A percentile compares a stretch with the other conserved stretches of the same genome.
phyloP scores from a whole-genome alignment of 2,113 vertebrate genomes.

The Leucosticte australis region DNA sequence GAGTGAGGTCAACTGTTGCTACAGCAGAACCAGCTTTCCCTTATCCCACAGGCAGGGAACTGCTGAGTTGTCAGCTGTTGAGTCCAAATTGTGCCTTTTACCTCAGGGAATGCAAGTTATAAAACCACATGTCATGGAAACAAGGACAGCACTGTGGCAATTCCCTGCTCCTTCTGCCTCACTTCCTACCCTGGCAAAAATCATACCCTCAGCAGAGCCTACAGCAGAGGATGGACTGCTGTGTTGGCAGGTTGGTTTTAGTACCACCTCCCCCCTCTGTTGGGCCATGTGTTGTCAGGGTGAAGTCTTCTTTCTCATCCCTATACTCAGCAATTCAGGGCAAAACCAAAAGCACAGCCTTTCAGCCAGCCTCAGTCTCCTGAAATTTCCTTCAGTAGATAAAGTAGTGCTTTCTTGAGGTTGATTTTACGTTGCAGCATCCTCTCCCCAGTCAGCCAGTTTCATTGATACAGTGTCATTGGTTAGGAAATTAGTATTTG shows the following conservation, averaged over 20 bases:
- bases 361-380: neutral
- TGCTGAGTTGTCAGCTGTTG: conserved; percentile 49
- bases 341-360: neutral
- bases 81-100: conserved; percentile 56
- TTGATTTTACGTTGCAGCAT: neutral
- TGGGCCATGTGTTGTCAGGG: neutral
- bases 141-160: neutral
- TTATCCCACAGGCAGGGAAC: conserved; percentile 38
- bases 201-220: neutral
- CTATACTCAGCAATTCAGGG: neutral
- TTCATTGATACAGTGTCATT: neutral
- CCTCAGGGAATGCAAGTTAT: conserved; percentile 40
- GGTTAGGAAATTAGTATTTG: neutral
- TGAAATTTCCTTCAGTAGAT: neutral
- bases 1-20: conserved; percentile 34
- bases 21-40: conserved; percentile 39
- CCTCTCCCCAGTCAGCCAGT: neutral
- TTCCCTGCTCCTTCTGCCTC: neutral
- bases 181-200: neutral
- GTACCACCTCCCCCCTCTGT: neutral
- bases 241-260: neutral
- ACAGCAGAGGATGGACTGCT: neutral
- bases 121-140: conserved; percentile 38
- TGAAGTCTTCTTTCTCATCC: neutral
- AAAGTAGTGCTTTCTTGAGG: neutral